Conservation (phyloP, 2,113 vertebrate genomes). For the Crotalus horridus region DNA sequence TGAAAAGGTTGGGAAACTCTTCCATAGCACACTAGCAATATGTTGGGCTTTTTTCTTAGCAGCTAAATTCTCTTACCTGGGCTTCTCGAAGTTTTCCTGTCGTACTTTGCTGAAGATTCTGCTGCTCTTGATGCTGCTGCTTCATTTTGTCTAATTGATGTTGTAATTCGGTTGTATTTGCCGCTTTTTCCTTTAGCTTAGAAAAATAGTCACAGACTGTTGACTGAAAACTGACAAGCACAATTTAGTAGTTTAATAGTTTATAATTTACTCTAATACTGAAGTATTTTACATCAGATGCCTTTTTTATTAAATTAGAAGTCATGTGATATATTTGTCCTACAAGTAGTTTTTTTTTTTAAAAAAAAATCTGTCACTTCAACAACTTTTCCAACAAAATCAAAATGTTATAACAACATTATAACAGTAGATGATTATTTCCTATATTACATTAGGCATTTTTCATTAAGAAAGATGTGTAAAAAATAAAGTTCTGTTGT, state of each 20-base stretch:
- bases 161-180: slow-evolving; percentile 84
- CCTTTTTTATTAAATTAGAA: slow-evolving; percentile 27
- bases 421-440: background rate
- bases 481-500: slow-evolving; percentile 18
- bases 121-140: slow-evolving; percentile 94
- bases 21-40: background rate
- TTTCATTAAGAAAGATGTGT: slow-evolving; percentile 32
- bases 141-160: slow-evolving; percentile 94
- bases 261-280: slow-evolving; percentile 8
- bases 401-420: background rate
- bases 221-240: slow-evolving; percentile 40
- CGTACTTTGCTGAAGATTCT: slow-evolving; percentile 88
- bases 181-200: slow-evolving; percentile 86
- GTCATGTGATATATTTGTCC: background rate
- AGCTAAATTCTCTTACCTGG: slow-evolving; percentile 73
- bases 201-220: slow-evolving; percentile 38
- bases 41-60: background rate
- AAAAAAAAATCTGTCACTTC: slow-evolving; percentile 28
- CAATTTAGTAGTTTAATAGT: slow-evolving; percentile 2
- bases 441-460: background rate
- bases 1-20: background rate
- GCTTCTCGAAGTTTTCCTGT: slow-evolving; percentile 93
- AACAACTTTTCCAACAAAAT: background rate
- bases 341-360: background rate
- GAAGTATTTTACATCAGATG: slow-evolving; percentile 26